Evolutionary conservation across 2,888 invertebrate genomes (phyloP), one percentile per base, ranked within the genome.

Genomic region (Neocrepidodera transversa): DNA sequence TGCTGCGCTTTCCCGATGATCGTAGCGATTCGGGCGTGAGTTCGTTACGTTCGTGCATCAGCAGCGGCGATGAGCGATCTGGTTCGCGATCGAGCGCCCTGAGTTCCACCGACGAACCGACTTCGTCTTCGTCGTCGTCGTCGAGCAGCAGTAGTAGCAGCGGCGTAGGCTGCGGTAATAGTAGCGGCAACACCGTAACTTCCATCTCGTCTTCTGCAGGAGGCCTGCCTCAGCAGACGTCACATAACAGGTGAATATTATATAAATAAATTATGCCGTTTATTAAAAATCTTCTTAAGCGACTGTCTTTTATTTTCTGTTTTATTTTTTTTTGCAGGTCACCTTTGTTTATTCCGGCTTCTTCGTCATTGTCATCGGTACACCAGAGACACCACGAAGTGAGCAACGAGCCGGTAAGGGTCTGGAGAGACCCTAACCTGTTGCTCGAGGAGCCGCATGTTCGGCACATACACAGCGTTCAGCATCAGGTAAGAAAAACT

Each of bases 81-180:
- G 90, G 89, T 76, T 89, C 88, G 78, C 85, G 89, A 64, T 85
- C 84, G 79, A 88, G 88, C 80, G 89, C 89, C 78, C 84, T 90
- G 78, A 89, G 89, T 78, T 85, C 85, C 81, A 86, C 87, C 77
- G 89, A 88, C 81, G 88, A 88, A 81, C 86, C 86, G 71, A 55
- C 65, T 40, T 52, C 81, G 71, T 82, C 82, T 14, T 32, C 35
- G 5, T 78, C 72, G 26, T 60, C 64, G 10, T 43, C 57, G 13
- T 58, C 60, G 43, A 63, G 57, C 49, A 62, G 43, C 52, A 53
- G 49, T 17, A 38, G 50, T 20, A 40, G 42, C 40, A 20, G 20
- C 32, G 40, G 32, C 38, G 16, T 5, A 40, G 42, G 32, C 11
- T 11, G n/a, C 20, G 35, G 18, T 49, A 18, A 23, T 7, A 26